phyloP scores from a whole-genome alignment of 2,797 vertebrate species.

The Trachops cirrhosus region DNA sequence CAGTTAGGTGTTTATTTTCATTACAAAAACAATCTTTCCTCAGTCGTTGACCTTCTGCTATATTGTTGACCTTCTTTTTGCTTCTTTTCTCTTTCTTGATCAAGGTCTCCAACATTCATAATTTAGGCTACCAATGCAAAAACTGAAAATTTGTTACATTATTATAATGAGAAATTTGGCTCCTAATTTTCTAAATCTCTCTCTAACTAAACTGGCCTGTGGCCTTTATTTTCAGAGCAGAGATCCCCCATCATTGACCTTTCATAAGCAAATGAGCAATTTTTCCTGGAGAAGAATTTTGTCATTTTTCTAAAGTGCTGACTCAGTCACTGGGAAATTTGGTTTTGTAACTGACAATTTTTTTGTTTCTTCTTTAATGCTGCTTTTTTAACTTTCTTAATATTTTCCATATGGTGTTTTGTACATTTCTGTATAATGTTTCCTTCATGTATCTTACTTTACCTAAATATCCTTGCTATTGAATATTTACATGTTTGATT shows the following conservation, averaged over 20 bases:
- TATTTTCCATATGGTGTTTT: neutral
- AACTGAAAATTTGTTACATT: neutral
- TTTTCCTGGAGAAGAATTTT: neutral
- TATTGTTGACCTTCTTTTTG: neutral
- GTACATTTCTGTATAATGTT: neutral
- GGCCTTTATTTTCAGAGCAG: neutral
- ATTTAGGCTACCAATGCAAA: neutral
- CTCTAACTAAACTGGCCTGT: neutral
- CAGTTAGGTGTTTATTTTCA: neutral
- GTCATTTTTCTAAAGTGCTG: constrained; percentile 43
- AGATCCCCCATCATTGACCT: neutral
- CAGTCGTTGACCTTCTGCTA: neutral
- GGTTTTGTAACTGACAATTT: neutral
- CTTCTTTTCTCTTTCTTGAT: neutral
- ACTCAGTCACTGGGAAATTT: neutral
- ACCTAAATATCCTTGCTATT: neutral
- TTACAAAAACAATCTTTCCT: neutral
- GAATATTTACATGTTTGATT: neutral
- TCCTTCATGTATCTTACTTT: neutral
- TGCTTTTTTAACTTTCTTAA: neutral
- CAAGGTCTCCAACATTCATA: neutral
- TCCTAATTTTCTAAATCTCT: neutral
- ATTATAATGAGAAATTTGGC: neutral
- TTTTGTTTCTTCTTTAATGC: neutral
- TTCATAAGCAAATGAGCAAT: neutral